Evolutionary conservation across 2,888 invertebrate genomes (phyloP), one percentile per base, ranked within the genome.

Genomic region (Labia minor): DNA sequence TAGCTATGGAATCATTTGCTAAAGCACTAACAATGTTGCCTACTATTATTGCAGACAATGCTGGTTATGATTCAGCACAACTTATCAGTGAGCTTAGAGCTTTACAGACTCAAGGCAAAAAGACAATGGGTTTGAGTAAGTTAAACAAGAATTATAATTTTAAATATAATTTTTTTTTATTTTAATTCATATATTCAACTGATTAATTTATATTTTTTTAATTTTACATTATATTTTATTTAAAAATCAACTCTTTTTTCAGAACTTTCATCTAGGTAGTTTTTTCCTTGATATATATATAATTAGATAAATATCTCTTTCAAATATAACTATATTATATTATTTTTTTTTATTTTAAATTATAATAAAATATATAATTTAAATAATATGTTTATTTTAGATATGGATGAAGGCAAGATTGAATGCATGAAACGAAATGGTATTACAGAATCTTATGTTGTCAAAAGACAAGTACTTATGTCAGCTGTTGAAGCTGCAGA

Each of bases 401-500:
- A 98, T 76, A 97, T 97, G 93, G 86, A 90, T 8, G 82, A 83
- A 63, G 98, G 97, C 2, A 84, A 84, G 74, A 81, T 95, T 10
- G 95, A 87, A 3, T 94, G 96, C 80, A 96, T 99, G 90, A 86
- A 87, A 73, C 82, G 84, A 64, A 80, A 96, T 69, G 98, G 97
- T 63, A 89, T 99, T 72, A 95, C 95, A 0, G 99, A 99, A 80
- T 96, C 98, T 0, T 96, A 89, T 81, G 92, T 92, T 26, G 98
- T 99, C 6, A 99, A 99, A 79, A 84, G 93, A 33, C 97, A 98
- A 78, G 95, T 99, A 64, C 80, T 99, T 66, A 76, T 95, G 69
- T 95, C 96, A 6, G 99, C 97, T 0, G 81, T 94, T 0, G 99
- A 99, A 79, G 98, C 98, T 0, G 97, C 98, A 0, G 98, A 99